A percentile compares a stretch with the other conserved stretches of the same genome.
phyloP scores from a whole-genome alignment of 2,888 invertebrate species.

The Pollenia amentaria region DNA sequence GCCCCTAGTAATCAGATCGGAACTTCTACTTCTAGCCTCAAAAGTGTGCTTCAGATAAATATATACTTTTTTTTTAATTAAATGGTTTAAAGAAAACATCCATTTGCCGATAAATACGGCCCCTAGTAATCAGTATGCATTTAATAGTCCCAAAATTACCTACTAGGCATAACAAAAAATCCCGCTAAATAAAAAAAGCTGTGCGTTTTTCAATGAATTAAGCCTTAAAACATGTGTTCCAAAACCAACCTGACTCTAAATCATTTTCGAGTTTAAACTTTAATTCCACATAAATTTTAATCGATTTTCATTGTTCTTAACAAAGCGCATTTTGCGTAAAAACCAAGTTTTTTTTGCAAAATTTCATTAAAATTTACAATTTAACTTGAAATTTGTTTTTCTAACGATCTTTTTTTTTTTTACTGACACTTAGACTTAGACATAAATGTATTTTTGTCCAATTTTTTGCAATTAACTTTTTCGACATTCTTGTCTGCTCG shows the following conservation, averaged over 20 bases:
- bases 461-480: conserved; percentile 66
- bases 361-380: conserved; percentile 32
- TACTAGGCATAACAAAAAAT: conserved; percentile 3
- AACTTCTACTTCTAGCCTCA: no score
- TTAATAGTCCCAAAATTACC: conserved; percentile 1
- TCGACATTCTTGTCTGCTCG: conserved; percentile 47
- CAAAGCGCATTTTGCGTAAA: conserved; percentile 3
- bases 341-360: conserved; percentile 44
- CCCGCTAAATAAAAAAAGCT: neutral
- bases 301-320: conserved; percentile 44
- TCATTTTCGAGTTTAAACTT: neutral
- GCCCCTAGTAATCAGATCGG: no score
- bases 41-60: no score
- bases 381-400: neutral
- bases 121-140: neutral
- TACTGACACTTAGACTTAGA: neutral
- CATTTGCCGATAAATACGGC: neutral
- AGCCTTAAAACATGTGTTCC: neutral
- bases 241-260: conserved; percentile 4
- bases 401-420: neutral
- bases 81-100: no score
- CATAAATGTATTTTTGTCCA: conserved; percentile 12
- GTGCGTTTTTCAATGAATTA: conserved; percentile 1
- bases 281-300: conserved; percentile 17
- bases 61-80: no score